Base-by-base conservation (phyloP, 2,797 vertebrate genomes). In the Poecilia picta region DNA sequence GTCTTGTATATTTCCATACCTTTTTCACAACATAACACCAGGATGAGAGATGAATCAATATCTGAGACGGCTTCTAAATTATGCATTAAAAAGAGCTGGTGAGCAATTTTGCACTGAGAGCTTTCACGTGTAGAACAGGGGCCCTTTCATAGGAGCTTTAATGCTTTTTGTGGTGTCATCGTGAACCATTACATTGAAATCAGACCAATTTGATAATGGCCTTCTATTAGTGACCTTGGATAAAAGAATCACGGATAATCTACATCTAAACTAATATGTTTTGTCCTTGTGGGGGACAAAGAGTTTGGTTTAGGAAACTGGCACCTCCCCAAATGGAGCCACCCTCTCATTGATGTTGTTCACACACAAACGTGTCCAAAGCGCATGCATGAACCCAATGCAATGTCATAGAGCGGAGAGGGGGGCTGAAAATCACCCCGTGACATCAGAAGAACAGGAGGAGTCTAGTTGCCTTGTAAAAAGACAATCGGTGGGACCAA, bases 201-300 rank as follows among this genome's bases (percentile, higher is more conserved):
- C 91, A 91, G 90, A 93, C 92, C 94, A 94, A 91, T 94, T 95
- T 89, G 89, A 94, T 95, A 95, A 95, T 94, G 93, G 92, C 79
- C 89, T 94, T 94, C 93, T 92, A 94, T 95, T 92, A 94, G 94
- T 93, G 88, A 91, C 93, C 92, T 93, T 88, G 92, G 92, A 87
- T 91, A 87, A 93, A 94, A 95, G 91, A 93, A 94, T 92, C 83
- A 87, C 86, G 89, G 88, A 91, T 94, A 91, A 92, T 93, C 92
- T 92, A 91, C 90, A 93, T 93, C 87, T 90, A 92, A 92, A 95
- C 93, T 93, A 93, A 95, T 94, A 90, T 88, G 78, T 92, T 89
- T 91, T 92, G 89, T 92, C 92, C 92, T 93, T 76, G 41, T 85
- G 83, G 36, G 92, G 92, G 92, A 94, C 89, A 94, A 92, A 93